phyloP scores from a whole-genome alignment of 2,113 vertebrate genomes.

The Chloebia gouldiae region DNA sequence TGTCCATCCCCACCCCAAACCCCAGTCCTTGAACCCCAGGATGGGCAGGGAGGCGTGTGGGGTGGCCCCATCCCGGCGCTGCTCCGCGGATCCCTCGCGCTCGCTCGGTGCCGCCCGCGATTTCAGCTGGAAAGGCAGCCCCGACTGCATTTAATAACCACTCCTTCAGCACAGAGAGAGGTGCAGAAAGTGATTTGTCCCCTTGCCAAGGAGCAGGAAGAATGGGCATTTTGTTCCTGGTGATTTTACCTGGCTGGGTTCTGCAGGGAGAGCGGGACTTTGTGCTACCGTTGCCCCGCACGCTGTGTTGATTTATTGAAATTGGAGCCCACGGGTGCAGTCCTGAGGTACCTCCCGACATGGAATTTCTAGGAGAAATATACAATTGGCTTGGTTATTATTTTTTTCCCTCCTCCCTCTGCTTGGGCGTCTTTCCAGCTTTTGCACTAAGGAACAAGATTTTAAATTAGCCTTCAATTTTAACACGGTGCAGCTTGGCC shows the following conservation, averaged over 20 bases:
- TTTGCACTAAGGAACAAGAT: slow-evolving; percentile 62
- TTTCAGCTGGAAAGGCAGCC: slow-evolving; percentile 72
- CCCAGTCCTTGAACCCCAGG: neutral
- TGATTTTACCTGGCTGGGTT: slow-evolving; percentile 77
- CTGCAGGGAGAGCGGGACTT: slow-evolving; percentile 63
- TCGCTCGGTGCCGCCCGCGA: slow-evolving; percentile 15
- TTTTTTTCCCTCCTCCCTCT: slow-evolving; percentile 16
- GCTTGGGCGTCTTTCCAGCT: slow-evolving; percentile 67
- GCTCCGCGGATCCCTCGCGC: neutral
- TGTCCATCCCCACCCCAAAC: neutral
- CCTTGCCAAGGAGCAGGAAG: slow-evolving; percentile 75
- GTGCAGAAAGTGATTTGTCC: slow-evolving; percentile 83
- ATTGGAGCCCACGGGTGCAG: slow-evolving; percentile 77
- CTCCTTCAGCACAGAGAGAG: slow-evolving; percentile 68
- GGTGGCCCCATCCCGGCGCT: neutral
- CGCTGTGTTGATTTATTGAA: slow-evolving; percentile 81
- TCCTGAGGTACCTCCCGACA: slow-evolving; percentile 69
- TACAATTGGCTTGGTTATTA: slow-evolving; percentile 65
- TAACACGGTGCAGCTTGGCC: neutral
- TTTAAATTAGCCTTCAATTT: slow-evolving; percentile 43
- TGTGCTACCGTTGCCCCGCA: slow-evolving; percentile 68
- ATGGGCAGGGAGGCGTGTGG: neutral
- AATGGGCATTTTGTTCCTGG: slow-evolving; percentile 83
- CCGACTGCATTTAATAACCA: slow-evolving; percentile 67
- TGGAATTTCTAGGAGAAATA: slow-evolving; percentile 81